A percentile compares a stretch with the other conserved stretches of the same genome.
These are phyloP conservation scores for Pyralis farinalis DNA, from an alignment of 2,888 invertebrate genomes.

Conservation along the genomic window DNA sequence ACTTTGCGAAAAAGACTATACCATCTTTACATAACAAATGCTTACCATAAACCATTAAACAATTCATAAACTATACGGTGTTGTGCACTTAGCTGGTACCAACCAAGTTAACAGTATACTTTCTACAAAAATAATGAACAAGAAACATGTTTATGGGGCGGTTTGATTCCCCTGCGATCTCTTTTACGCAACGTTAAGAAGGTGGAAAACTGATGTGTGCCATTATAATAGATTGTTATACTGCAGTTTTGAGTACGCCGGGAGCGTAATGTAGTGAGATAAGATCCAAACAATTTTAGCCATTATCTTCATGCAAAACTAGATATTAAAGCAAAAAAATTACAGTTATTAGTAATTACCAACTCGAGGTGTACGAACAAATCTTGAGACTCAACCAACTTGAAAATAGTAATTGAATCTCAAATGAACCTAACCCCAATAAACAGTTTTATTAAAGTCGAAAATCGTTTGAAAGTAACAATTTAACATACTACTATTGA, in stretches of 20 bases:
- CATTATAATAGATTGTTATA: too few species aligned
- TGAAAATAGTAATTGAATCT: slow-evolving; percentile 34
- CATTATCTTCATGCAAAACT: slow-evolving; percentile 15
- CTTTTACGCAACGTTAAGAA: too few species aligned
- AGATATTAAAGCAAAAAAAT: slow-evolving; percentile 47
- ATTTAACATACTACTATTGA: slow-evolving; percentile 35
- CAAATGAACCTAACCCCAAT: slow-evolving; percentile 33
- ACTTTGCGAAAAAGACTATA: too few species aligned
- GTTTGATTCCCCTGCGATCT: too few species aligned
- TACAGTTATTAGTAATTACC: slow-evolving; percentile 60
- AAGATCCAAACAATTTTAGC: slow-evolving; percentile 15
- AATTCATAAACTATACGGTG: too few species aligned
- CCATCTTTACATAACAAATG: too few species aligned
- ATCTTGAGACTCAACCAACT: slow-evolving; percentile 53
- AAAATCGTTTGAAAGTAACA: slow-evolving; percentile 32
- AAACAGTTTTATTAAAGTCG: slow-evolving; percentile 32
- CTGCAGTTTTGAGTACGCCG: background rate
- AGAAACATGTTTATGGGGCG: too few species aligned
- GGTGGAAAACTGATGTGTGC: too few species aligned
- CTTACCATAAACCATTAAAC: too few species aligned
- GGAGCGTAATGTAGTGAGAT: slow-evolving; percentile 8
- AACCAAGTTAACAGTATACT: too few species aligned
- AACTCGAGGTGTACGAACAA: slow-evolving; percentile 51
- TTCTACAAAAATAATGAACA: background rate
- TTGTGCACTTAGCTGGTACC: too few species aligned